These are phyloP conservation scores for Aurelia aurita complex sp. Pacific DNA, from an alignment of 30 jellyfish, hydroid and myxozoan species.

Conservation along the genomic window DNA sequence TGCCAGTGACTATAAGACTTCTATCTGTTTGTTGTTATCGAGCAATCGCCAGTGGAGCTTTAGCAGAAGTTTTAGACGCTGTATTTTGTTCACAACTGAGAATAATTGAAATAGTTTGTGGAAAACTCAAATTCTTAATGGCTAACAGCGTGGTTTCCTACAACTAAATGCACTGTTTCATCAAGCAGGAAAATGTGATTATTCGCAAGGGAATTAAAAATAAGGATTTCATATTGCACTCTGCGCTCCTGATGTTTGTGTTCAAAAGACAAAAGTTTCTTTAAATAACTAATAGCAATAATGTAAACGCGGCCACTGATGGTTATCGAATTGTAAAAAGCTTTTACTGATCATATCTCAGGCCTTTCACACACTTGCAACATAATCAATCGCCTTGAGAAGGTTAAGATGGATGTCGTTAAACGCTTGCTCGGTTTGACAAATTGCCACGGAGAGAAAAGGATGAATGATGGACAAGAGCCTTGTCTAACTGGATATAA, in stretches of 20 bases:
- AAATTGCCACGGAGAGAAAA: slow-evolving; percentile 55
- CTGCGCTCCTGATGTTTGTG: slow-evolving; percentile 12
- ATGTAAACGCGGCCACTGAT: too few species aligned
- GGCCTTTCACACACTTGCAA: too few species aligned
- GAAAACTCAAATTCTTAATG: slow-evolving; percentile 43
- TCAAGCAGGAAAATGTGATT: slow-evolving; percentile 50
- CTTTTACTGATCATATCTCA: too few species aligned
- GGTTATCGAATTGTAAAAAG: too few species aligned
- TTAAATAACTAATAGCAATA: not conserved
- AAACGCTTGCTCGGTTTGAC: slow-evolving; percentile 64
- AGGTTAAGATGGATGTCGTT: slow-evolving; percentile 42
- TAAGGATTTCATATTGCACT: too few species aligned
- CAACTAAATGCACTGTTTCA: slow-evolving; percentile 22
- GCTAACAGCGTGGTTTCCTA: slow-evolving; percentile 22
- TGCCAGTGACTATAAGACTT: slow-evolving; percentile 2
- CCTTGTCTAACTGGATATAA: slow-evolving; percentile 31
- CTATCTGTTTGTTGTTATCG: slow-evolving; percentile 39
- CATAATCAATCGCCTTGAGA: too few species aligned
- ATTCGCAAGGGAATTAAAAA: slow-evolving; percentile 10
- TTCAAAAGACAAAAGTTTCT: not conserved
- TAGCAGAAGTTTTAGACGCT: not conserved
- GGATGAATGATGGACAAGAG: slow-evolving; percentile 34
- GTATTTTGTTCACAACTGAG: slow-evolving; percentile 20
- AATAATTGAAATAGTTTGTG: slow-evolving; percentile 37
- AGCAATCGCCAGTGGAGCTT: slow-evolving; percentile 19